Evolutionary conservation across 1,140 invertebrate genomes (phyloP).

Genomic region (Danaus melanippus): DNA sequence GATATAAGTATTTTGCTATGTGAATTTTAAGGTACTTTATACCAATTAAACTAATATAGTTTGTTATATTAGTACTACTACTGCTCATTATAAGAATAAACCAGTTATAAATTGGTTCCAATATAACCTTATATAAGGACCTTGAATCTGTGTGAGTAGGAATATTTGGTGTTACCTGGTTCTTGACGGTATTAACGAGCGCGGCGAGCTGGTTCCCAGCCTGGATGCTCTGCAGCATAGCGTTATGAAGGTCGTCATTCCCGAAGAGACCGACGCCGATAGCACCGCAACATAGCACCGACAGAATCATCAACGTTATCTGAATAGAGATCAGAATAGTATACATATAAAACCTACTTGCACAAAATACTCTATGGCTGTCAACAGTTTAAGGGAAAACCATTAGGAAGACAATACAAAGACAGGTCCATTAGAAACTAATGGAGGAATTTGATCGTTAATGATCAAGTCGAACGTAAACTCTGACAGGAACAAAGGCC

Average conservation of each 20-base stretch:
- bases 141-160: not conserved
- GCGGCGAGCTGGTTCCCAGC: constrained; percentile 85
- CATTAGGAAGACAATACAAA: no score
- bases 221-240: constrained; percentile 83
- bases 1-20: no score
- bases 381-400: no score
- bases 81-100: not conserved
- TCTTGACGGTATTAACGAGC: constrained; percentile 80
- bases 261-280: constrained; percentile 90
- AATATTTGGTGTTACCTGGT: constrained; percentile 74
- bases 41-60: no score
- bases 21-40: no score
- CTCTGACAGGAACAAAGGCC: no score
- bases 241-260: constrained; percentile 94
- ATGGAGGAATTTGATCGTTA: no score
- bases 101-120: no score
- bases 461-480: no score
- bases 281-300: constrained; percentile 85
- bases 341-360: not conserved
- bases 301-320: constrained; percentile 84
- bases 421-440: no score
- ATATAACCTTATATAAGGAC: no score
- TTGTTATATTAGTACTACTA: no score
- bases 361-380: not conserved
- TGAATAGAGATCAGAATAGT: constrained; percentile 24